Percentiles rank a stretch among this genome's conserved stretches.
phyloP scores from a whole-genome alignment of 2,888 invertebrate genomes.

The Nephrotoma guestfalica region DNA sequence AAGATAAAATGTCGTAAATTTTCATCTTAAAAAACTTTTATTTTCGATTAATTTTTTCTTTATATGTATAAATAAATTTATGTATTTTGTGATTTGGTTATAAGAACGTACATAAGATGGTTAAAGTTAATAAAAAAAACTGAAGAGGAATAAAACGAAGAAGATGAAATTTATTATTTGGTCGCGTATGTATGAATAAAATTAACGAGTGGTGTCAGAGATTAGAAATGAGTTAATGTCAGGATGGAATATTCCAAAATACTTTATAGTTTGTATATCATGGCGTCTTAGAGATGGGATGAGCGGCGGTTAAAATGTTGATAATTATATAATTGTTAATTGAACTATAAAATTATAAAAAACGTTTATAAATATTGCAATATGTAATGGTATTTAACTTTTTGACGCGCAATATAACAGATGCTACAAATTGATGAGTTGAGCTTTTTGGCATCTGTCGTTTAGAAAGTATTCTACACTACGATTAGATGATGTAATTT shows the following conservation, averaged over 20 bases:
- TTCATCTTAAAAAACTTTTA: background rate
- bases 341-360: background rate
- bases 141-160: background rate
- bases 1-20: background rate
- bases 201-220: background rate
- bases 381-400: background rate
- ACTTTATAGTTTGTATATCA: background rate
- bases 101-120: background rate
- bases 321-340: background rate
- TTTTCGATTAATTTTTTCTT: background rate
- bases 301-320: background rate
- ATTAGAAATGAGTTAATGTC: background rate
- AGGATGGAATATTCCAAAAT: background rate
- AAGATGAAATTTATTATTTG: background rate
- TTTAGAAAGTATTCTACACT: background rate
- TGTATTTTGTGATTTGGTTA: background rate
- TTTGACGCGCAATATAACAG: background rate
- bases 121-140: background rate
- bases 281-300: background rate
- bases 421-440: background rate
- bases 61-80: background rate
- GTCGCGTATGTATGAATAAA: background rate
- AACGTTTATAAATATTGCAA: background rate
- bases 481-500: background rate
- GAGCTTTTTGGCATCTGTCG: background rate